phyloP scores from a whole-genome alignment of 2,888 invertebrate species.

The Aporophyla nigra region DNA sequence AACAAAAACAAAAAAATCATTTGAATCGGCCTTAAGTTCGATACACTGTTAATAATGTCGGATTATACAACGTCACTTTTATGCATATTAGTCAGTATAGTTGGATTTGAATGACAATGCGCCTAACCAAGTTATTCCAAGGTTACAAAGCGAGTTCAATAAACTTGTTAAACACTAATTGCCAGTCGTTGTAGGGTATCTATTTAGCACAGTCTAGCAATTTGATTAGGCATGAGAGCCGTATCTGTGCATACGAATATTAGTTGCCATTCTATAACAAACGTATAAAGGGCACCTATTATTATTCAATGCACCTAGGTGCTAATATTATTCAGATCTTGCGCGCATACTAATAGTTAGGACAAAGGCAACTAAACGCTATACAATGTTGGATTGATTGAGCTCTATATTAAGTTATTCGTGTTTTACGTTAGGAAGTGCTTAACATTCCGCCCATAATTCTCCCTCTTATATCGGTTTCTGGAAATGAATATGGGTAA shows the following conservation, averaged over 20 bases:
- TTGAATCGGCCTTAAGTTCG: background rate
- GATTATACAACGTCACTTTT: slow-evolving; percentile 8
- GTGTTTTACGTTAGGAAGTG: slow-evolving; percentile 42
- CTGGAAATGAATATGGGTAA: slow-evolving; percentile 57
- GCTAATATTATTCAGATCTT: slow-evolving; percentile 67
- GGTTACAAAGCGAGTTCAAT: slow-evolving; percentile 54
- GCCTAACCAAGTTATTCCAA: slow-evolving; percentile 45
- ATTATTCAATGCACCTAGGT: slow-evolving; percentile 66
- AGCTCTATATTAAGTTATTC: slow-evolving; percentile 59
- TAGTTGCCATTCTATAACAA: slow-evolving; percentile 49
- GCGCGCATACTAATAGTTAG: slow-evolving; percentile 64
- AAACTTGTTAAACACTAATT: slow-evolving; percentile 57
- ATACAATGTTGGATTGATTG: slow-evolving; percentile 64
- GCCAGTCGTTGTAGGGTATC: slow-evolving; percentile 35
- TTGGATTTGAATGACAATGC: slow-evolving; percentile 27
- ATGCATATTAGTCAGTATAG: background rate
- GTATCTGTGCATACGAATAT: slow-evolving; percentile 60
- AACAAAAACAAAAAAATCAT: background rate
- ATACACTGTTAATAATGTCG: slow-evolving; percentile 3
- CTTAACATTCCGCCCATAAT: slow-evolving; percentile 49
- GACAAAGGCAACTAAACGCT: slow-evolving; percentile 63
- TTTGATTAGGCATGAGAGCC: slow-evolving; percentile 50
- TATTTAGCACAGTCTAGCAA: slow-evolving; percentile 52
- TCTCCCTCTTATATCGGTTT: slow-evolving; percentile 46
- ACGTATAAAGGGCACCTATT: slow-evolving; percentile 51